phyloP scores from a whole-genome alignment of 23 tunicate genomes.

The Corella eumyota region DNA sequence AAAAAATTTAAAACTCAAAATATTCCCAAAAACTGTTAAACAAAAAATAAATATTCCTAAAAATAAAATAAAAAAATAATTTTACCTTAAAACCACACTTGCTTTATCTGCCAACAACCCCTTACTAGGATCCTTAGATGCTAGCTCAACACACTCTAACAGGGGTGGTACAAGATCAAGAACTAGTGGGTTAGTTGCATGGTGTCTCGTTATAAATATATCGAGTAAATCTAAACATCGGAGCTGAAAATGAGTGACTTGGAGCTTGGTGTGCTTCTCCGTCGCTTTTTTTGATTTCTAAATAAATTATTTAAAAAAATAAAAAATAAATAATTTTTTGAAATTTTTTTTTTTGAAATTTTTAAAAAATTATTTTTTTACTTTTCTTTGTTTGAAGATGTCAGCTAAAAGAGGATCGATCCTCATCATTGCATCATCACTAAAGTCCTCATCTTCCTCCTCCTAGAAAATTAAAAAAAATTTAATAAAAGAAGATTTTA shows the following conservation, averaged over 20 bases:
- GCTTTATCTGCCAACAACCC: constrained; percentile 61
- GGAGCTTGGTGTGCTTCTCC: constrained; percentile 10
- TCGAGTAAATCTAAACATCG: constrained; percentile 65
- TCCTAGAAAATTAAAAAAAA: constrained; percentile 1
- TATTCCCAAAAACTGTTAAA: too few species aligned
- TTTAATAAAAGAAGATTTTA: background rate
- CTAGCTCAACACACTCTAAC: constrained; percentile 28
- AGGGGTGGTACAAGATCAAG: constrained; percentile 54
- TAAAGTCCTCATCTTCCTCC: constrained; percentile 33
- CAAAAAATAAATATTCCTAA: too few species aligned
- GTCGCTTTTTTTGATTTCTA: constrained; percentile 12
- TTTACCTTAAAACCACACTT: constrained; percentile 54
- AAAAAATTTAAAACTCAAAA: too few species aligned
- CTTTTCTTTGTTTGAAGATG: constrained; percentile 65
- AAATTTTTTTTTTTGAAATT: background rate
- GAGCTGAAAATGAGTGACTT: constrained; percentile 51
- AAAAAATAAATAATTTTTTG: background rate
- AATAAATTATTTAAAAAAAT: background rate
- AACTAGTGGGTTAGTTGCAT: constrained; percentile 30
- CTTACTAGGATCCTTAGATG: constrained; percentile 36
- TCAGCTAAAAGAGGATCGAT: constrained; percentile 55
- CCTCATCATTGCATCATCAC: constrained; percentile 91
- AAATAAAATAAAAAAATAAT: background rate
- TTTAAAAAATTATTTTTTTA: background rate
- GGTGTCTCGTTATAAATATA: constrained; percentile 26